phyloP scores from a whole-genome alignment of 2,797 vertebrate species.

The Columba guinea region DNA sequence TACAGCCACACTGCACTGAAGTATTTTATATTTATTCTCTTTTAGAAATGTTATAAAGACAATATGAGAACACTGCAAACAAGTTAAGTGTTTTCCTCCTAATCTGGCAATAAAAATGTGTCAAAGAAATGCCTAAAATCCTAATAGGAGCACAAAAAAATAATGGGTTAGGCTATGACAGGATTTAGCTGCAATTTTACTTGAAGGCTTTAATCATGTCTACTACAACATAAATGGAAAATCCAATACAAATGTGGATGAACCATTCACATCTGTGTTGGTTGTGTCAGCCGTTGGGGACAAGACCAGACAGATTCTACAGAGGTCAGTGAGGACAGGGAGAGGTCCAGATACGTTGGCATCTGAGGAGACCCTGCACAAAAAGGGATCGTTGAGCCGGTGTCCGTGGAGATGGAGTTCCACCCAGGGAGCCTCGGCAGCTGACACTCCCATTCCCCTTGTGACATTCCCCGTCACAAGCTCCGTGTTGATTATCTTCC shows the following conservation, averaged over 20 bases:
- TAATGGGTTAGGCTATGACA: constrained; percentile 34
- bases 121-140: constrained; percentile 63
- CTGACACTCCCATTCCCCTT: not conserved
- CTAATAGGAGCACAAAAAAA: constrained; percentile 66
- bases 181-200: constrained; percentile 52
- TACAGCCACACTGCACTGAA: constrained; percentile 63
- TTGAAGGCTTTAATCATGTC: constrained; percentile 41
- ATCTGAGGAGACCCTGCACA: not conserved
- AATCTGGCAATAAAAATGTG: constrained; percentile 76
- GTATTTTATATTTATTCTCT: constrained; percentile 77
- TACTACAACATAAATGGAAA: not conserved
- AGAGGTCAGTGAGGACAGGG: not conserved
- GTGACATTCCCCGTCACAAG: not conserved
- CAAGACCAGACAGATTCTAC: not conserved
- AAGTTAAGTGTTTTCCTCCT: constrained; percentile 75
- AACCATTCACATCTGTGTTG: not conserved
- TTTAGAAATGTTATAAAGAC: constrained; percentile 78
- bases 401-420: not conserved
- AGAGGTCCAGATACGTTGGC: not conserved
- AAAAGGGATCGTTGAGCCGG: not conserved
- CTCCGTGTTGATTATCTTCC: not conserved
- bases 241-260: not conserved
- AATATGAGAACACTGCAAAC: constrained; percentile 76
- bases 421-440: not conserved
- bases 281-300: not conserved